Evolutionary conservation across 1,140 invertebrate genomes (phyloP).

Genomic region (Anastrepha obliqua): DNA sequence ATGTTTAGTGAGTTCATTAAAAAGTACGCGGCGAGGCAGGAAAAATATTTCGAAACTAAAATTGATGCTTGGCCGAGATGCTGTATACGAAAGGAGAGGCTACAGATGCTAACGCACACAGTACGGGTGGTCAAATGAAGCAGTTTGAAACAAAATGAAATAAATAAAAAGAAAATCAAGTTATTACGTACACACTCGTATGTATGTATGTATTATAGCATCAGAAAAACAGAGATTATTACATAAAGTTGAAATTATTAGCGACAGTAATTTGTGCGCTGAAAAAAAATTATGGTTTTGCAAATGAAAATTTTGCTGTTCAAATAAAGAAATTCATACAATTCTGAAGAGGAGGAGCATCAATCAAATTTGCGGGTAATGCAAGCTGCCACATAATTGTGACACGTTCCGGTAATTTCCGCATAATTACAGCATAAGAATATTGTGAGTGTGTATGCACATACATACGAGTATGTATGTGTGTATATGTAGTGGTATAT

Average conservation of each 20-base stretch:
- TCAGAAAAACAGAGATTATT: background rate
- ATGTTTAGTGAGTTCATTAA: background rate
- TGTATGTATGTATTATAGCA: background rate
- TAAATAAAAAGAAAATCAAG: background rate
- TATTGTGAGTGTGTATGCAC: background rate
- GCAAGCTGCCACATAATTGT: conserved; percentile 30
- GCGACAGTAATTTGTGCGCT: background rate
- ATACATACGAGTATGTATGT: background rate
- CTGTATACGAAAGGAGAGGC: background rate
- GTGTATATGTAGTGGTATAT: background rate
- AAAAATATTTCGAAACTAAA: background rate
- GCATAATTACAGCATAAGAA: conserved; percentile 3
- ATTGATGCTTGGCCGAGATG: background rate
- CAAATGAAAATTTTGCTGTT: background rate
- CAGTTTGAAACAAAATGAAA: background rate
- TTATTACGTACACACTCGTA: background rate
- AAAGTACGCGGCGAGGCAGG: background rate
- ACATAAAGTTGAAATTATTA: background rate
- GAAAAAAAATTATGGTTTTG: background rate
- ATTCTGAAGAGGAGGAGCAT: background rate
- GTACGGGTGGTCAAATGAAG: conserved; percentile 8
- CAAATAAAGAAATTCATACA: background rate
- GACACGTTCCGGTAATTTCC: conserved; percentile 41
- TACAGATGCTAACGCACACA: background rate
- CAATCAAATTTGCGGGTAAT: background rate